A percentile compares a stretch with the other conserved stretches of the same genome.
phyloP scores from a whole-genome alignment of 2,888 invertebrate species.

The Dorcus parallelipipedus region DNA sequence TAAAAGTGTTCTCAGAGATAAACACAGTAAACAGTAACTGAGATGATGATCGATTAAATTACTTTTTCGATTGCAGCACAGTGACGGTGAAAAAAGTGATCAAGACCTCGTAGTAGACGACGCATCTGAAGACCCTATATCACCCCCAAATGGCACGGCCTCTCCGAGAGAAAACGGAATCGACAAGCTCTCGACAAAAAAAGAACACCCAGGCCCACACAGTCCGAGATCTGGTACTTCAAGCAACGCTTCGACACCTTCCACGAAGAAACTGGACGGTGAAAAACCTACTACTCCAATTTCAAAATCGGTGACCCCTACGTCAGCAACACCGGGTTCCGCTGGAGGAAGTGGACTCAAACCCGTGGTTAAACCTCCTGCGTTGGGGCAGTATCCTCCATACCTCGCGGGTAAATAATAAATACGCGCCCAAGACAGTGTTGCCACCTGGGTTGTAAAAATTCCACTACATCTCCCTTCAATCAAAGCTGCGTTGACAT shows the following conservation, averaged over 20 bases:
- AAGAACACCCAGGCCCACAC: slow-evolving; percentile 69
- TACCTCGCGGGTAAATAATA: slow-evolving; percentile 47
- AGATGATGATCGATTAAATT: background rate
- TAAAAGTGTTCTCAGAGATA: background rate
- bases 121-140: slow-evolving; percentile 85
- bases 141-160: slow-evolving; percentile 82
- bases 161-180: slow-evolving; percentile 86
- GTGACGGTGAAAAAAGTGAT: slow-evolving; percentile 82
- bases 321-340: slow-evolving; percentile 53
- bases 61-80: slow-evolving; percentile 56
- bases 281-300: slow-evolving; percentile 90
- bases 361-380: slow-evolving; percentile 54
- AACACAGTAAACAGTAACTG: background rate
- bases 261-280: slow-evolving; percentile 77
- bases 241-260: slow-evolving; percentile 87
- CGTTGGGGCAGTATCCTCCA: slow-evolving; percentile 60
- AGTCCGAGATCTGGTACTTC: slow-evolving; percentile 81
- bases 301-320: slow-evolving; percentile 86
- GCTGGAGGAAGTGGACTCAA: slow-evolving; percentile 54
- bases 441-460: too few relatives aligned
- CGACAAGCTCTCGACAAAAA: slow-evolving; percentile 74
- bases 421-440: too few relatives aligned
- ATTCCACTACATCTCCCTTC: too few relatives aligned
- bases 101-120: slow-evolving; percentile 94
- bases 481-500: too few relatives aligned